Percentiles rank a stretch among this genome's conserved stretches.
Evolutionary conservation across 2,797 vertebrate species (phyloP).

Genomic region (Premnoplex brunnescens): DNA sequence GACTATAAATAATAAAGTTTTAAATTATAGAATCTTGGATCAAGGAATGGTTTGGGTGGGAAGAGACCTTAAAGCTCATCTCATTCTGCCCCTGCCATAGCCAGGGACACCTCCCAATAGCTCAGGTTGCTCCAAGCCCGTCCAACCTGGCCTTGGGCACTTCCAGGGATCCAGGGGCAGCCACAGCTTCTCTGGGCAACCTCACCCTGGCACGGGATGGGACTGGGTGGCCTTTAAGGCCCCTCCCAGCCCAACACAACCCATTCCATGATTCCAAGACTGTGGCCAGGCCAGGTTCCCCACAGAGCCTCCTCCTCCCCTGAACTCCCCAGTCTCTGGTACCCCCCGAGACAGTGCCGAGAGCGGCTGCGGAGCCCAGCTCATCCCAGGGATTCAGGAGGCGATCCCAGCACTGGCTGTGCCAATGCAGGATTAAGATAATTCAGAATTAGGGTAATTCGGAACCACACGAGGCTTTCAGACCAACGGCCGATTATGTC

Average conservation of each 20-base stretch:
- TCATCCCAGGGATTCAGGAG: not conserved
- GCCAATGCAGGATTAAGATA: not conserved
- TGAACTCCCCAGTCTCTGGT: not conserved
- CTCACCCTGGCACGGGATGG: not conserved
- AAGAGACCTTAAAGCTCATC: not conserved
- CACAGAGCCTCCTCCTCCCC: not conserved
- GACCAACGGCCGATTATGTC: not conserved
- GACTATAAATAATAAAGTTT: not conserved
- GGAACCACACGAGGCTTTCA: not conserved
- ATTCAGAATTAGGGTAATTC: not conserved
- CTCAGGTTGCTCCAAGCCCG: not conserved
- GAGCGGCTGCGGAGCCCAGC: not conserved
- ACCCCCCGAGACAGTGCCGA: not conserved
- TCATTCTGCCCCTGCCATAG: not conserved
- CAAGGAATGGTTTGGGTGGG: not conserved
- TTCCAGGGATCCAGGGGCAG: not conserved
- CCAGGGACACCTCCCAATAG: not conserved
- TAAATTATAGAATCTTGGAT: not conserved
- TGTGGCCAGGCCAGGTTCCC: not conserved
- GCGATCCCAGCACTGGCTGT: not conserved
- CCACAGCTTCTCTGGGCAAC: not conserved
- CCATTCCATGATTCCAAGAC: not conserved
- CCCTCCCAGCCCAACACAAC: not conserved
- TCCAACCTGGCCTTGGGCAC: not conserved
- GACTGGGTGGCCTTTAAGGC: accelerated